These are phyloP conservation scores for Helobdella robusta DNA, from an alignment of 2,888 invertebrate genomes.

Conservation along the genomic window DNA sequence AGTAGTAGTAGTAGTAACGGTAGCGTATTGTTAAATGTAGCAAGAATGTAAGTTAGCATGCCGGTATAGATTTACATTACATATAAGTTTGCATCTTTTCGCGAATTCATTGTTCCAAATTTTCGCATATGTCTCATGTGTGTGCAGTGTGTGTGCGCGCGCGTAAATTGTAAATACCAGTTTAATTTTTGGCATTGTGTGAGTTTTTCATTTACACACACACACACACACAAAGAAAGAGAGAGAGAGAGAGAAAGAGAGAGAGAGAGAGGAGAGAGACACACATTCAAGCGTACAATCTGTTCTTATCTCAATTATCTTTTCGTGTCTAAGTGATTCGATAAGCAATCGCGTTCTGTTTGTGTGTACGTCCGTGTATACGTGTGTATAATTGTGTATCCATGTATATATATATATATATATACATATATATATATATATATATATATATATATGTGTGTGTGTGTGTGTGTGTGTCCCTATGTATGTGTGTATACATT, in stretches of 20 bases:
- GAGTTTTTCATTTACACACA: too few relatives aligned
- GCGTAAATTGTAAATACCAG: too few relatives aligned
- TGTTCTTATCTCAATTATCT: constrained; percentile 12
- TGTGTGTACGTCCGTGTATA: not conserved
- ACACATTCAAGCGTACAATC: not conserved
- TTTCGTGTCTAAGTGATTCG: constrained; percentile 18
- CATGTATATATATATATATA: not conserved
- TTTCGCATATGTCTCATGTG: too few relatives aligned
- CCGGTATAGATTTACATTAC: too few relatives aligned
- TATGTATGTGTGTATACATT: not conserved
- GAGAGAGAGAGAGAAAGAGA: not conserved
- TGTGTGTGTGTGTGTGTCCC: not conserved
- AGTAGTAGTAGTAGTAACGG: too few relatives aligned
- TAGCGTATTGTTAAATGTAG: too few relatives aligned
- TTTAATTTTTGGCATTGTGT: too few relatives aligned
- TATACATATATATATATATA: not conserved
- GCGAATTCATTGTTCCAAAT: too few relatives aligned
- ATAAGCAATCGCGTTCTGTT: too few relatives aligned
- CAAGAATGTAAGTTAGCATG: too few relatives aligned
- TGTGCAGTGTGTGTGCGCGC: too few relatives aligned
- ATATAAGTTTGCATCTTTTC: too few relatives aligned
- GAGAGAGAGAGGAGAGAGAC: not conserved
- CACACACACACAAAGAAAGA: not conserved
- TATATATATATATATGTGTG: not conserved
- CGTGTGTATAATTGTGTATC: constrained; percentile 1